Percentiles rank a stretch among this genome's conserved stretches.
These are phyloP conservation scores for Xenops minutus DNA, from an alignment of 2,797 vertebrate species.

Conservation along the genomic window DNA sequence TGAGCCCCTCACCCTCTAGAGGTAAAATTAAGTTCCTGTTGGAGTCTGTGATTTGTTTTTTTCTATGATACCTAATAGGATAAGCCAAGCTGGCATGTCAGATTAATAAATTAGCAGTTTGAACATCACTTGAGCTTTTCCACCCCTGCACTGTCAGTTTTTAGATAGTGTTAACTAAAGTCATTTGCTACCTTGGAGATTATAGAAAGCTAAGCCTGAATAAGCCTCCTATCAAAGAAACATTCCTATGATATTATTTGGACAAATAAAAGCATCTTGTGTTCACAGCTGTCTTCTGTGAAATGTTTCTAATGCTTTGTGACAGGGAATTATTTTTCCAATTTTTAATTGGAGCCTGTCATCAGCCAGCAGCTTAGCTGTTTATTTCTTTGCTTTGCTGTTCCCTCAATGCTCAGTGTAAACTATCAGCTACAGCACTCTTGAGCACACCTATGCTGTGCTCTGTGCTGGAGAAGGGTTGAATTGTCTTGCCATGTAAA, in stretches of 20 bases:
- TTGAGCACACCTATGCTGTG: rapidly evolving
- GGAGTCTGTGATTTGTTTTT: not conserved
- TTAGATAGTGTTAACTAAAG: not conserved
- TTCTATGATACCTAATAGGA: not conserved
- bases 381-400: not conserved
- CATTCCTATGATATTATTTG: not conserved
- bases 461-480: not conserved
- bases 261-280: not conserved
- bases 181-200: conserved; percentile 1
- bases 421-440: not conserved
- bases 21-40: conserved; percentile 52
- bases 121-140: not conserved
- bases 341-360: not conserved
- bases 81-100: not conserved
- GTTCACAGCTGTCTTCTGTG: not conserved
- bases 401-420: not conserved
- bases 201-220: not conserved
- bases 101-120: not conserved
- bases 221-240: not conserved
- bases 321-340: not conserved
- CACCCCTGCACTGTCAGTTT: not conserved
- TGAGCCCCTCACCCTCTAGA: not conserved
- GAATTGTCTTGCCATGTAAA: not conserved
- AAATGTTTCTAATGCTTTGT: conserved; percentile 1
- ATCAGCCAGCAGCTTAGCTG: not conserved